phyloP scores from a whole-genome alignment of 2,113 vertebrate species.

The Notothenia rossii region DNA sequence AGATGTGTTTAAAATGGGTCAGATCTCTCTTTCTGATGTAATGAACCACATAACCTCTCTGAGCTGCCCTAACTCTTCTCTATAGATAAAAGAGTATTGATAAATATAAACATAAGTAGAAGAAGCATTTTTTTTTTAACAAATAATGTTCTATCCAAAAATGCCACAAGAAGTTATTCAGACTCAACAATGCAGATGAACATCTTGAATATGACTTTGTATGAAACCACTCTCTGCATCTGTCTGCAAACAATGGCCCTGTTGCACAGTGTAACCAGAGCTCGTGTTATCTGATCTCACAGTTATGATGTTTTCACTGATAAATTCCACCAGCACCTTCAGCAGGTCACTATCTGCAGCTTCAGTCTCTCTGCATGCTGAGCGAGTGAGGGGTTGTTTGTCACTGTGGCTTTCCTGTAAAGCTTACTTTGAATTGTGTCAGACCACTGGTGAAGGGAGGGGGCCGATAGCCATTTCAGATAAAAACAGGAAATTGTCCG shows the following conservation, averaged over 20 bases:
- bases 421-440: not conserved
- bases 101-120: too few relatives aligned
- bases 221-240: not conserved
- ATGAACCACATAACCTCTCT: too few relatives aligned
- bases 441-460: not conserved
- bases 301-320: not conserved
- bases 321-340: not conserved
- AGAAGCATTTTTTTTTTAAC: too few relatives aligned
- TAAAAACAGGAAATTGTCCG: slow-evolving; percentile 35
- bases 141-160: too few relatives aligned
- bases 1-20: too few relatives aligned
- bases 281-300: not conserved
- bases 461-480: not conserved
- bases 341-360: too few relatives aligned
- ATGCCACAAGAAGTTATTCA: not conserved
- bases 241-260: not conserved
- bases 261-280: not conserved
- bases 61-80: too few relatives aligned
- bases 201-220: not conserved
- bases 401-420: slow-evolving; percentile 13
- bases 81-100: too few relatives aligned
- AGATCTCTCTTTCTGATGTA: too few relatives aligned
- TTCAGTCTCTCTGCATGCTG: not conserved
- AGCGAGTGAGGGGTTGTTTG: not conserved
- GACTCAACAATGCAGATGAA: not conserved